Conservation (phyloP, 2,888 invertebrate species). For the Gastracanthus pulcherrimus region DNA sequence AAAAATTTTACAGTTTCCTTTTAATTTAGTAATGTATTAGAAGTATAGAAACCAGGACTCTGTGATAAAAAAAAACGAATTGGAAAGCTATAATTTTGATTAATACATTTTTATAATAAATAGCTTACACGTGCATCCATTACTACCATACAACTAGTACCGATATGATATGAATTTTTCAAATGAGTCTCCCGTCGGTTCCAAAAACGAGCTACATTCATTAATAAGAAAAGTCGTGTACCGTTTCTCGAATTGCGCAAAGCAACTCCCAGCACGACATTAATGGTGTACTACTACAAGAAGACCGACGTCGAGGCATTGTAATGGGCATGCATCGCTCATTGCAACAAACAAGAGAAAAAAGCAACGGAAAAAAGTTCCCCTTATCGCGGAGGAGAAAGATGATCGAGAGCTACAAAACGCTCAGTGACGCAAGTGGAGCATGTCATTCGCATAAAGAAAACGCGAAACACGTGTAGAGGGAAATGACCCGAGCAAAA, state of each 20-base stretch:
- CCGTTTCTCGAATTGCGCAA: constrained; percentile 34
- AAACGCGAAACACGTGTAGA: not conserved
- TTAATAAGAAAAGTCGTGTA: constrained; percentile 6
- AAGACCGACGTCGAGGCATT: not conserved
- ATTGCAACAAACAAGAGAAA: not conserved
- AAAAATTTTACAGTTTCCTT: no score
- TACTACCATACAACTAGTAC: not conserved
- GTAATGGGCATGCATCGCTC: not conserved
- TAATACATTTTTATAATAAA: not conserved
- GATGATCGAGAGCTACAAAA: constrained; percentile 35
- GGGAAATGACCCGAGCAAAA: constrained; percentile 29
- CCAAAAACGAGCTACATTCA: not conserved
- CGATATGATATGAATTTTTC: not conserved
- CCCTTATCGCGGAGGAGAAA: constrained; percentile 8
- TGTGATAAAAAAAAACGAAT: not conserved
- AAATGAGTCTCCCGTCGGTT: not conserved
- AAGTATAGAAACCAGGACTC: no score
- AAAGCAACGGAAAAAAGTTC: not conserved
- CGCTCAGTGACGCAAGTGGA: constrained; percentile 37
- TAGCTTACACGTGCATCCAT: not conserved
- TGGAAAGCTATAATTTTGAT: not conserved
- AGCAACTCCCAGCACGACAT: not conserved
- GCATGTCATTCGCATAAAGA: constrained; percentile 25
- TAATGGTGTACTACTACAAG: not conserved
- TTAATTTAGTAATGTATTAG: no score